phyloP scores from a whole-genome alignment of 2,797 vertebrate species.

The Chrysocyon brachyurus region DNA sequence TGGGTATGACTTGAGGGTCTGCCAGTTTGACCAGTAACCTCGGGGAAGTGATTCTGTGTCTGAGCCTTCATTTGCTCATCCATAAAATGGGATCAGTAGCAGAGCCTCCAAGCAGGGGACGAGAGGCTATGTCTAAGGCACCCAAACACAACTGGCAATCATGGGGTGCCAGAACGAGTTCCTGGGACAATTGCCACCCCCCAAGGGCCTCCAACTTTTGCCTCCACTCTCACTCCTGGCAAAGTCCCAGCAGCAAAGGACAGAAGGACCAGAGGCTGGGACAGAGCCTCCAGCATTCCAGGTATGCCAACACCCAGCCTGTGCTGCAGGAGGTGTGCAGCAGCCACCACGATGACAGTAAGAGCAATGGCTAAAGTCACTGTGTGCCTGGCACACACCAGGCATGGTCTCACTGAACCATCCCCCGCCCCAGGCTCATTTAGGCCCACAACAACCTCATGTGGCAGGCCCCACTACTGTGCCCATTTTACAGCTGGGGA shows the following conservation, averaged over 20 bases:
- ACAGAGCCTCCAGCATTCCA: not conserved
- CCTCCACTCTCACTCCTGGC: not conserved
- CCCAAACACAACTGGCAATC: no score
- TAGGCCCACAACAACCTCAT: not conserved
- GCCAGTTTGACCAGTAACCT: not conserved
- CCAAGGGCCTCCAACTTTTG: not conserved
- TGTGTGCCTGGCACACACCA: not conserved
- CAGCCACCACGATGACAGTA: no score
- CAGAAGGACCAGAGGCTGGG: not conserved
- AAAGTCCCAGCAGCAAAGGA: not conserved
- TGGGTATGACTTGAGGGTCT: not conserved
- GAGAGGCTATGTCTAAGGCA: not conserved
- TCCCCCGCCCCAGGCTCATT: accelerated
- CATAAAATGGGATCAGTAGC: not conserved
- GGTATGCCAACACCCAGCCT: not conserved
- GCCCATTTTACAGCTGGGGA: not conserved
- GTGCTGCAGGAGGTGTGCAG: not conserved
- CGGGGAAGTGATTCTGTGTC: not conserved
- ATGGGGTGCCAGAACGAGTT: not conserved
- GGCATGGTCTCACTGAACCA: not conserved
- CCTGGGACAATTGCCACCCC: not conserved
- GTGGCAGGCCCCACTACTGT: not conserved
- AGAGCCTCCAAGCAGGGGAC: not conserved
- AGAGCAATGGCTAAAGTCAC: not conserved
- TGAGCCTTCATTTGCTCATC: not conserved